Conservation (phyloP, 2,113 vertebrate genomes). For the Nibea albiflora region DNA sequence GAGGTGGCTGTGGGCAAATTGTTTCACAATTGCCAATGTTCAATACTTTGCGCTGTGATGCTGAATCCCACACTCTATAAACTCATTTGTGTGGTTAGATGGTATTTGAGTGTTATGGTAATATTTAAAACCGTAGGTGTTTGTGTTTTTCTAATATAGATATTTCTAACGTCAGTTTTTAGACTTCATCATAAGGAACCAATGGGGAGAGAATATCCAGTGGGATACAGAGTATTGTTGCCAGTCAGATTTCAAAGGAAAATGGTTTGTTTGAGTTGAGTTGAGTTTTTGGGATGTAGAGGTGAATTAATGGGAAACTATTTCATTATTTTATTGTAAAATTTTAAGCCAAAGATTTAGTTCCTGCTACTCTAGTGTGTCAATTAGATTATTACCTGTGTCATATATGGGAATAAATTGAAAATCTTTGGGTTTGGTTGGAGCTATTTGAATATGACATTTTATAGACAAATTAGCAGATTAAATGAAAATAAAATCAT, state of each 20-base stretch:
- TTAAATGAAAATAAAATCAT: neutral
- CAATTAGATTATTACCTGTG: neutral
- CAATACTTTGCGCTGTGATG: slow-evolving; percentile 59
- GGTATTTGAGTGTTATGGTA: slow-evolving; percentile 55
- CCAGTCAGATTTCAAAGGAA: slow-evolving; percentile 11
- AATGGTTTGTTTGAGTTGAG: too few relatives aligned
- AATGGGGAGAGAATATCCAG: neutral
- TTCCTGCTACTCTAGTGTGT: neutral
- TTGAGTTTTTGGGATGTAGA: neutral
- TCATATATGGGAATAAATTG: neutral
- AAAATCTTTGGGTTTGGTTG: neutral
- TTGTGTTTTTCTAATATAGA: slow-evolving; percentile 47
- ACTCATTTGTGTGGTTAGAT: slow-evolving; percentile 62
- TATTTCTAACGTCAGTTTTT: slow-evolving; percentile 35
- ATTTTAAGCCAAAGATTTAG: neutral
- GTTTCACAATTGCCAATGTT: slow-evolving; percentile 70
- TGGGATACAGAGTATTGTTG: neutral
- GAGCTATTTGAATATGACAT: neutral
- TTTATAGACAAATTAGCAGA: neutral
- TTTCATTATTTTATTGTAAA: neutral
- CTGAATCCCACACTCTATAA: slow-evolving; percentile 60
- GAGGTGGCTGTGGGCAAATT: slow-evolving; percentile 76
- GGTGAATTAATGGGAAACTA: neutral
- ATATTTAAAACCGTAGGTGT: slow-evolving; percentile 55
- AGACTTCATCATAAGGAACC: slow-evolving; percentile 22